These are phyloP conservation scores for Lordiphosa mommai DNA, from an alignment of 1,140 invertebrate genomes.

Conservation along the genomic window DNA sequence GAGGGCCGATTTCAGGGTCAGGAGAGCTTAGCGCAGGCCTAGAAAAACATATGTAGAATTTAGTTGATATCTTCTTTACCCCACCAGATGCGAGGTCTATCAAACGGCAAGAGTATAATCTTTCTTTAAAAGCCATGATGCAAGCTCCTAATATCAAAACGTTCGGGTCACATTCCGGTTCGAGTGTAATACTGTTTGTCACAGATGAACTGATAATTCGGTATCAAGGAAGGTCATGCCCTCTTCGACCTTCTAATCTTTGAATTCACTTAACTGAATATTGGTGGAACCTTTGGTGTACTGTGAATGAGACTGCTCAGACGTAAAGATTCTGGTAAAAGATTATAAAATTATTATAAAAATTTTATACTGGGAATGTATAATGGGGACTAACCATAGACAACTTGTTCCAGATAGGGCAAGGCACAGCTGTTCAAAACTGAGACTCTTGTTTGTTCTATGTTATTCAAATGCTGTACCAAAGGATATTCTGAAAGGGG, in stretches of 20 bases:
- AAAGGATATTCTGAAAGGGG: constrained; percentile 32
- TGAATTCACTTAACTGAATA: constrained; percentile 31
- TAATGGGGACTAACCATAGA: constrained; percentile 58
- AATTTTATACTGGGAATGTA: too few relatives aligned
- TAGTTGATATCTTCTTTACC: too few relatives aligned
- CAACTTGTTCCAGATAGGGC: constrained; percentile 66
- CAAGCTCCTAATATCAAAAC: constrained; percentile 79
- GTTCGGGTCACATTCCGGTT: constrained; percentile 87
- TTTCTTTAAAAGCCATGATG: constrained; percentile 34
- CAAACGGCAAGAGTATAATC: constrained; percentile 67
- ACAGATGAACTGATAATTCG: constrained; percentile 82
- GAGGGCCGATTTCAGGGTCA: constrained; percentile 53
- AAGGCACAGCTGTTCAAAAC: constrained; percentile 49
- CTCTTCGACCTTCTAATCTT: constrained; percentile 62
- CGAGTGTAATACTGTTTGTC: constrained; percentile 85
- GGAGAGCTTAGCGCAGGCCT: constrained; percentile 43
- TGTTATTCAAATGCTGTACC: constrained; percentile 25
- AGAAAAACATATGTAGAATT: too few relatives aligned
- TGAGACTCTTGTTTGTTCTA: constrained; percentile 12
- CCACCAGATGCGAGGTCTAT: constrained; percentile 74
- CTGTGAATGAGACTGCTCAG: constrained; percentile 67
- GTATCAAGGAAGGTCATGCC: constrained; percentile 82
- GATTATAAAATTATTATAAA: too few relatives aligned
- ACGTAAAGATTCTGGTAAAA: constrained; percentile 64
- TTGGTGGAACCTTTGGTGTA: constrained; percentile 45